Conservation (phyloP, 2,113 vertebrate species). For the Callospermophilus lateralis region DNA sequence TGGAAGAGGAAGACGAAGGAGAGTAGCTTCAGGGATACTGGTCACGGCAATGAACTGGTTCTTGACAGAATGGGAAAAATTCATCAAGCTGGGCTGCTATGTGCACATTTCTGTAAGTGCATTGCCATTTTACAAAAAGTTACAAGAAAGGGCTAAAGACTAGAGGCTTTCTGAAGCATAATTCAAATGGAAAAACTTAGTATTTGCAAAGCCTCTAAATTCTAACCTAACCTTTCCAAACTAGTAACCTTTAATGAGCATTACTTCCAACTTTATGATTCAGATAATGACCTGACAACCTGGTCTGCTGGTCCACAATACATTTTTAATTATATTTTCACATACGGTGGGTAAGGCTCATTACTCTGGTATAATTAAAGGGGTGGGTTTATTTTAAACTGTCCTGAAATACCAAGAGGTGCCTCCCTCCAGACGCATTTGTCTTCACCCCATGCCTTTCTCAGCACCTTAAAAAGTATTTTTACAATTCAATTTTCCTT, state of each 20-base stretch:
- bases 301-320: conserved; percentile 35
- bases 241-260: conserved; percentile 57
- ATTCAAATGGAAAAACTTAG: not conserved
- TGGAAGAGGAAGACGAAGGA: not conserved
- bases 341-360: conserved; percentile 56
- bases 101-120: not conserved
- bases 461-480: conserved; percentile 19
- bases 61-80: not conserved
- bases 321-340: conserved; percentile 67
- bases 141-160: not conserved
- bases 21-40: rapidly evolving
- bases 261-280: conserved; percentile 67
- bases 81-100: not conserved
- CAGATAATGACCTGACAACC: conserved; percentile 74
- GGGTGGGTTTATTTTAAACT: conserved; percentile 62
- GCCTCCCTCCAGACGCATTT: not conserved
- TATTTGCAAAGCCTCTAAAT: conserved; percentile 44
- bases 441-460: not conserved
- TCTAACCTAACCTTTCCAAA: conserved; percentile 68
- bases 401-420: conserved; percentile 42
- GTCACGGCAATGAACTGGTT: not conserved
- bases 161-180: not conserved
- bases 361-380: conserved; percentile 71
- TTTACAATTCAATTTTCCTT: not conserved
- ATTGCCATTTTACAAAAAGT: not conserved